Evolutionary conservation across 2,888 invertebrate species (phyloP).

Genomic region (Junonia oenone): DNA sequence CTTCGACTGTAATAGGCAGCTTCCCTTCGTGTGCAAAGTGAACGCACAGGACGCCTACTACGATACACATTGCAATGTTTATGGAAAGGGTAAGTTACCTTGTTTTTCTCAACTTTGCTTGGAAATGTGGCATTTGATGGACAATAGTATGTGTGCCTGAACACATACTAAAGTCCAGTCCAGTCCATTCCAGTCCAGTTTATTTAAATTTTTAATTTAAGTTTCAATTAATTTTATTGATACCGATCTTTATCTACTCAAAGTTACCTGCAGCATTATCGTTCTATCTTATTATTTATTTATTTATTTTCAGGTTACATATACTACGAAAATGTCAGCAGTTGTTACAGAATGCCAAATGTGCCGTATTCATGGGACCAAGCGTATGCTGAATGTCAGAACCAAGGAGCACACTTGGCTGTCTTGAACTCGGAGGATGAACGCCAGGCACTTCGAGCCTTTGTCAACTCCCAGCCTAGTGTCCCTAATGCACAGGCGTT

Average conservation of each 20-base stretch:
- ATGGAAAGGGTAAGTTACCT: slow-evolving; percentile 41
- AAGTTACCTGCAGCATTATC: too few relatives aligned
- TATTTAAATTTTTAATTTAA: too few relatives aligned
- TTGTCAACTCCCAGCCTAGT: slow-evolving; percentile 32
- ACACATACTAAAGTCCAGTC: too few relatives aligned
- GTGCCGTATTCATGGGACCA: slow-evolving; percentile 48
- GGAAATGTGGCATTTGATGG: too few relatives aligned
- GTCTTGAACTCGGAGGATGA: slow-evolving; percentile 52
- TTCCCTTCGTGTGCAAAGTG: slow-evolving; percentile 59
- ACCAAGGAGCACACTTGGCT: slow-evolving; percentile 49
- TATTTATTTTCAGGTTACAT: slow-evolving; percentile 40
- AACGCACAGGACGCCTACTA: slow-evolving; percentile 41
- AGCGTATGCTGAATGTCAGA: slow-evolving; percentile 50
- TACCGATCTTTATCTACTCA: too few relatives aligned
- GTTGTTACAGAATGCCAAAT: slow-evolving; percentile 52
- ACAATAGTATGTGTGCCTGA: too few relatives aligned
- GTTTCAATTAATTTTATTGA: too few relatives aligned
- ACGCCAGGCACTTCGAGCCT: slow-evolving; percentile 36
- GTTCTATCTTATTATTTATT: not conserved
- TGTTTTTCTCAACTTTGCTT: too few relatives aligned
- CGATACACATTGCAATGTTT: slow-evolving; percentile 44
- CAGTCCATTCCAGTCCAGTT: too few relatives aligned
- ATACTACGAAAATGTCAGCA: slow-evolving; percentile 40
- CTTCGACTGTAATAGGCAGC: slow-evolving; percentile 27
- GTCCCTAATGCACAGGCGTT: slow-evolving; percentile 16